These are phyloP conservation scores for Ochropleura plecta DNA, from an alignment of 2,888 invertebrate genomes.

Conservation along the genomic window DNA sequence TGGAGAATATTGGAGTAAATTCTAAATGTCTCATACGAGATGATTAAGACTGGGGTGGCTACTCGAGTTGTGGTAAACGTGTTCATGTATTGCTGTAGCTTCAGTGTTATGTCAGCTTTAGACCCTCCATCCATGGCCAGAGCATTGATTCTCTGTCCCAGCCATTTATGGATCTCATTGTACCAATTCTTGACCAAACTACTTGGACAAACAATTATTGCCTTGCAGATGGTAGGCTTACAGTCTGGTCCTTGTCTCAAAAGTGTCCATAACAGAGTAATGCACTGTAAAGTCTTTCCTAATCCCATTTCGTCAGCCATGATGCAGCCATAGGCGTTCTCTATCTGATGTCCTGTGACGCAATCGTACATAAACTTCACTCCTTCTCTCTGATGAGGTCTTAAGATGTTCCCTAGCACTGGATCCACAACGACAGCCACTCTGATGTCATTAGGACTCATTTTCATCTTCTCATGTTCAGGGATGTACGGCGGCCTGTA, in stretches of 20 bases:
- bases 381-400: constrained; percentile 99
- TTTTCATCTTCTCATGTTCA: constrained; percentile 96
- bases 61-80: constrained; percentile 94
- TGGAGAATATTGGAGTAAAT: constrained; percentile 97
- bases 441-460: constrained; percentile 91
- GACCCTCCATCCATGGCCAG: constrained; percentile 96
- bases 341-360: constrained; percentile 97
- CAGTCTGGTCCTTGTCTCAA: constrained; percentile 98
- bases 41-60: constrained; percentile 97
- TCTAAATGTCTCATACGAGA: constrained; percentile 99
- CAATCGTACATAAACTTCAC: constrained; percentile 99
- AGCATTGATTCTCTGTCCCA: constrained; percentile 95
- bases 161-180: constrained; percentile 99
- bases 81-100: constrained; percentile 95
- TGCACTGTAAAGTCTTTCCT: constrained; percentile 99
- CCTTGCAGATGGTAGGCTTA: constrained; percentile 97
- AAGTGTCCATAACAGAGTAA: constrained; percentile 98
- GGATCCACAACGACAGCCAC: constrained; percentile 99
- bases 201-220: constrained; percentile 98
- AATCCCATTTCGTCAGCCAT: constrained; percentile 99
- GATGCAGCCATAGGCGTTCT: constrained; percentile 97
- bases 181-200: constrained; percentile 99
- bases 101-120: constrained; percentile 96
- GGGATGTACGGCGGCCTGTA: constrained; percentile 95
- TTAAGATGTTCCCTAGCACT: constrained; percentile 95